Evolutionary conservation across 2,888 invertebrate genomes (phyloP), one percentile per base, ranked within the genome.

Genomic region (Drosophila fulvimacula): DNA sequence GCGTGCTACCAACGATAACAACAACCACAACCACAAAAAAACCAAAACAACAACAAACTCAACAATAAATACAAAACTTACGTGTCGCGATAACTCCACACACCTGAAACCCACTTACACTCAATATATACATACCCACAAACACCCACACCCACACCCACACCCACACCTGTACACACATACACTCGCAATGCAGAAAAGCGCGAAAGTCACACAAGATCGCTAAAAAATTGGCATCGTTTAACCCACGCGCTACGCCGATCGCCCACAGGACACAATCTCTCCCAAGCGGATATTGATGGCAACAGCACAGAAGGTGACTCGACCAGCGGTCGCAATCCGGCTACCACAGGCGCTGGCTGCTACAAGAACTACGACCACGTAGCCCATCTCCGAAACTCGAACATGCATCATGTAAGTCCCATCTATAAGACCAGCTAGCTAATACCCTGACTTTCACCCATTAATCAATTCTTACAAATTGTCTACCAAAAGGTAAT

Each of bases 231-330:
- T 91, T 93, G 93, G 93, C 92, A 92, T 89, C 92, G 93, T 90
- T 91, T 93, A 92, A 93, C 92, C 88, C 91, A 93, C 91, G 92
- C 93, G 92, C 91, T 92, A 91, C 93, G 92, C 90, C 91, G 92
- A 88, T 92, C 91, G 91, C 92, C 91, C 92, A 92, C 95, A 97
- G 97, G 97, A 95, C 97, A 97, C 95, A 97, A 97, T 95, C 94
- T 97, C 95, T 96, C 97, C 93, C 96, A 97, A 93, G 96, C 95
- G 92, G 97, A 97, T 93, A 96, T 96, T 91, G 97, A 97, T 93
- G 96, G 96, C 90, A 96, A 96, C 94, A 97, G 97, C 93, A 94
- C 96, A 90, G 93, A 93, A 58, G 94, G 93, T 73, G 95, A 95
- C 81, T 91, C 92, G 63, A 90, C 88, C 85, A 93, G 92, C 69